phyloP scores from a whole-genome alignment of 2,797 vertebrate genomes.

The Oryzias dopingdopingensis region DNA sequence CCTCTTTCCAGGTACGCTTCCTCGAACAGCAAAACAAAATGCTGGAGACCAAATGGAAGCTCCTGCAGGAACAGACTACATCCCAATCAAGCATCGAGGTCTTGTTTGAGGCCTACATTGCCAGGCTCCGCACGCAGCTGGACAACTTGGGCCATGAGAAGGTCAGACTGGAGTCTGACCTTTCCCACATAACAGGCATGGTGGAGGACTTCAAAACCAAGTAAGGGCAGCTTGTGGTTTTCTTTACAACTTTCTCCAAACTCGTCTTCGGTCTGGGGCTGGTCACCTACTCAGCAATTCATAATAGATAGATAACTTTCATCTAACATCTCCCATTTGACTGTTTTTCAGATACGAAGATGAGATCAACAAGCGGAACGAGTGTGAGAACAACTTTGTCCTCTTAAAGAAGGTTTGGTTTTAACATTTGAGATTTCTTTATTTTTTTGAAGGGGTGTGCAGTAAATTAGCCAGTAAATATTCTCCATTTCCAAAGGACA shows the following conservation, averaged over 20 bases:
- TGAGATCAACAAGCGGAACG: conserved; percentile 86
- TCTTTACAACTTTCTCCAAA: neutral
- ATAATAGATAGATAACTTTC: neutral
- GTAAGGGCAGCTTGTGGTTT: conserved; percentile 39
- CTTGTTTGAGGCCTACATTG: conserved; percentile 76
- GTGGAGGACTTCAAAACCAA: conserved; percentile 80
- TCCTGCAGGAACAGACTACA: conserved; percentile 79
- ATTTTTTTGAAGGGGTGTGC: neutral
- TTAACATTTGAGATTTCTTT: neutral
- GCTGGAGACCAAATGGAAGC: conserved; percentile 80
- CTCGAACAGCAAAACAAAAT: conserved; percentile 84
- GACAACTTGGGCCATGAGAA: conserved; percentile 76
- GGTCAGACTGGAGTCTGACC: conserved; percentile 74
- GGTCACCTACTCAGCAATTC: neutral
- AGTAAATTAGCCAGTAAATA: conserved; percentile 2
- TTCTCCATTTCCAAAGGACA: conserved; percentile 76
- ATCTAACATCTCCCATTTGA: neutral
- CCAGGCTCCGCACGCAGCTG: conserved; percentile 76
- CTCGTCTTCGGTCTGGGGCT: neutral
- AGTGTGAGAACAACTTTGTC: conserved; percentile 90
- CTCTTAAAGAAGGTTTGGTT: conserved; percentile 89
- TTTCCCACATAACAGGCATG: conserved; percentile 71
- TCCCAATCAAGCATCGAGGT: conserved; percentile 62
- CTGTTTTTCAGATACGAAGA: conserved; percentile 85
- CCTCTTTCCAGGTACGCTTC: conserved; percentile 73